Evolutionary conservation across 53 echinoderm and acorn worm genomes (phyloP).

Genomic region (Holothuria leucospilota): DNA sequence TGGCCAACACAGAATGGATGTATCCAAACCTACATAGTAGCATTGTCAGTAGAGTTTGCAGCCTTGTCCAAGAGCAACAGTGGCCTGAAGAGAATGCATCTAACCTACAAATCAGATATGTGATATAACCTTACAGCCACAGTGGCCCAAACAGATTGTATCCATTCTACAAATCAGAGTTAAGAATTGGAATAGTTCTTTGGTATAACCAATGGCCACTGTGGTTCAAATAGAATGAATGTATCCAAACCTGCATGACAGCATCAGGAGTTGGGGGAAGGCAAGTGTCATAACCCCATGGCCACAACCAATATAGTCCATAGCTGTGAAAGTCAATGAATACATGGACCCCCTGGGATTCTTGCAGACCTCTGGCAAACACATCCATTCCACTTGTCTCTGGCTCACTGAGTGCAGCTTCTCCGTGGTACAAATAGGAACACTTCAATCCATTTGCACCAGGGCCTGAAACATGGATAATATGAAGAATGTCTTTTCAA

Average conservation of each 20-base stretch:
- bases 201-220: too few relatives aligned
- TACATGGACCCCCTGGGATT: constrained; percentile 57
- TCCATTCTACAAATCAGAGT: too few relatives aligned
- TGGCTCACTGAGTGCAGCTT: constrained; percentile 57
- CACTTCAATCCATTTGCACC: constrained; percentile 63
- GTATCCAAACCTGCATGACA: neutral
- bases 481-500: too few relatives aligned
- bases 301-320: constrained; percentile 81
- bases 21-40: too few relatives aligned
- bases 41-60: too few relatives aligned
- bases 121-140: too few relatives aligned
- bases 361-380: constrained; percentile 61
- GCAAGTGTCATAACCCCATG: constrained; percentile 70
- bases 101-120: too few relatives aligned
- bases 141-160: too few relatives aligned
- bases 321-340: constrained; percentile 89
- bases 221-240: neutral
- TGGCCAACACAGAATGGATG: too few relatives aligned
- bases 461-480: neutral
- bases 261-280: constrained; percentile 16
- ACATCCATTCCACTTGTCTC: constrained; percentile 60
- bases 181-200: too few relatives aligned
- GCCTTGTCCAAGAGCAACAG: neutral
- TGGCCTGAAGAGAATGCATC: too few relatives aligned
- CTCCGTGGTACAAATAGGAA: constrained; percentile 64